Conservation (phyloP, 2,113 vertebrate genomes). For the Todiramphus saurophagus region DNA sequence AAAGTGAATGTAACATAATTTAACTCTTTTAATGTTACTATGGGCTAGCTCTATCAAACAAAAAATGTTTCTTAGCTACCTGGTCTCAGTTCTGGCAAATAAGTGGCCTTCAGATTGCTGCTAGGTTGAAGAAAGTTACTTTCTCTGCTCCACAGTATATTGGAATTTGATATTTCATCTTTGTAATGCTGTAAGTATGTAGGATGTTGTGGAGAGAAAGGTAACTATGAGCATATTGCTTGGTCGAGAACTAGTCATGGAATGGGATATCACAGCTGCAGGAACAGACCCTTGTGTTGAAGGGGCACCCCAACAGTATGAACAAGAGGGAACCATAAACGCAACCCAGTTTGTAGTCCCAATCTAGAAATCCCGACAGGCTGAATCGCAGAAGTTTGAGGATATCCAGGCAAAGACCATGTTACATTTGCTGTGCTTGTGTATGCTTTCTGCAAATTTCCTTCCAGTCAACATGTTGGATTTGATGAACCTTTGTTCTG, state of each 20-base stretch:
- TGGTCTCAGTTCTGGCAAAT: not conserved
- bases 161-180: not conserved
- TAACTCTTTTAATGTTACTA: conserved; percentile 27
- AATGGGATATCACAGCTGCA: not conserved
- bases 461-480: not conserved
- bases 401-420: not conserved
- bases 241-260: not conserved
- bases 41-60: conserved; percentile 26
- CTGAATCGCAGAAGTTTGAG: not conserved
- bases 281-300: not conserved
- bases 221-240: not conserved
- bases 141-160: not conserved
- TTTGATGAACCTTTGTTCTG: not conserved
- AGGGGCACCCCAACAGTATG: not conserved
- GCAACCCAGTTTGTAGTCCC: not conserved
- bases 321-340: not conserved
- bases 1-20: not conserved
- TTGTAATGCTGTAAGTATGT: not conserved
- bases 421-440: not conserved
- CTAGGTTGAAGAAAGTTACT: not conserved
- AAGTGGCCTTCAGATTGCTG: not conserved
- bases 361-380: not conserved
- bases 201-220: not conserved
- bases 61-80: not conserved
- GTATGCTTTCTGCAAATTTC: not conserved